Percentiles rank a stretch among this genome's conserved stretches.
phyloP scores from a whole-genome alignment of 2,888 invertebrate species.

The Pyralis farinalis region DNA sequence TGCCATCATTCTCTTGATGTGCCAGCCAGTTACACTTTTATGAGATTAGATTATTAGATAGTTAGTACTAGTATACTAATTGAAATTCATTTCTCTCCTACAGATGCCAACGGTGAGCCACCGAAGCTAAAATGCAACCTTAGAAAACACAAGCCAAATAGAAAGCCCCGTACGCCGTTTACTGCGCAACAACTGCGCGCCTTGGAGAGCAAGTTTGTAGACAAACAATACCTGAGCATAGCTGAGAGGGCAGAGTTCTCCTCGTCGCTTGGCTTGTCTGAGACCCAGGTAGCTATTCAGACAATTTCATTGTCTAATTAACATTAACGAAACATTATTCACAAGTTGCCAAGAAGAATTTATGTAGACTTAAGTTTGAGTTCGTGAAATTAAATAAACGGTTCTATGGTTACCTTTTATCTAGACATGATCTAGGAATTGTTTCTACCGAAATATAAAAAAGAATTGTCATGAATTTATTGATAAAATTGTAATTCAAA shows the following conservation, averaged over 20 bases:
- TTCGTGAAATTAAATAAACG: no score
- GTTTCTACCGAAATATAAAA: no score
- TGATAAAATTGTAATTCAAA: no score
- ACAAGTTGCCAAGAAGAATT: no score
- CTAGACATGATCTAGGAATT: no score
- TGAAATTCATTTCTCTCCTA: slow-evolving; percentile 20
- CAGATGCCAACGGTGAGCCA: slow-evolving; percentile 89
- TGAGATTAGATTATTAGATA: no score
- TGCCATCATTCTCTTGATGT: no score
- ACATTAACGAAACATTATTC: background rate
- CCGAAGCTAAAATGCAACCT: slow-evolving; percentile 94
- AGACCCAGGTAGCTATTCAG: slow-evolving; percentile 56
- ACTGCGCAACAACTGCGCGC: slow-evolving; percentile 98
- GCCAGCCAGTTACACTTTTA: no score
- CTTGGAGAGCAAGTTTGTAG: slow-evolving; percentile 97
- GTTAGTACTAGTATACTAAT: no score
- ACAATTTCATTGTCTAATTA: background rate
- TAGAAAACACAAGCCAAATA: slow-evolving; percentile 98
- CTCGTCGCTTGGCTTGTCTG: slow-evolving; percentile 90
- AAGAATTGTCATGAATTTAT: no score
- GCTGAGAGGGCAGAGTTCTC: slow-evolving; percentile 99
- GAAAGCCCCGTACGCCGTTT: slow-evolving; percentile 98
- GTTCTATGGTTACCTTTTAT: no score
- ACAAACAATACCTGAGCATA: slow-evolving; percentile 98
- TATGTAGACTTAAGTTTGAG: no score